phyloP scores from a whole-genome alignment of 2,888 invertebrate species.

The Pomacea canaliculata region DNA sequence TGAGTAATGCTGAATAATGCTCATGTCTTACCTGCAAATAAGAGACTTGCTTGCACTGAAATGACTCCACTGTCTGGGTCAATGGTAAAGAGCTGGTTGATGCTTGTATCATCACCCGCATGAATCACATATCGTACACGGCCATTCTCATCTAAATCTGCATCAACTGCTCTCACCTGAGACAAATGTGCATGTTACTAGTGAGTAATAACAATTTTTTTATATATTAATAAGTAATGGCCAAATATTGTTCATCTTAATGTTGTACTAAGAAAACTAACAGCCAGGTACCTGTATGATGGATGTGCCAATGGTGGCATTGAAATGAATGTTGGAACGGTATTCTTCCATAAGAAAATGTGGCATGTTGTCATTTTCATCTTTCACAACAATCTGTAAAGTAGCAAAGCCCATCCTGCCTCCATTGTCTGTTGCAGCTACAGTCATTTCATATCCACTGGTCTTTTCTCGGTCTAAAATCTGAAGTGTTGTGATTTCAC shows the following conservation, averaged over 20 bases:
- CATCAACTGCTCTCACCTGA: slow-evolving; percentile 81
- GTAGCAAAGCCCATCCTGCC: slow-evolving; percentile 62
- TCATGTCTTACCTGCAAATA: slow-evolving; percentile 32
- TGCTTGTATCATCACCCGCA: slow-evolving; percentile 75
- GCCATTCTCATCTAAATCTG: slow-evolving; percentile 82
- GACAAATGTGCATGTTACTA: neutral
- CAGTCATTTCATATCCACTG: slow-evolving; percentile 58
- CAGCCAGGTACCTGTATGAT: slow-evolving; percentile 55
- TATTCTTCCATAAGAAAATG: slow-evolving; percentile 67
- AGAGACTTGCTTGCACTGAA: slow-evolving; percentile 42
- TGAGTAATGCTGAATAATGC: too few species aligned
- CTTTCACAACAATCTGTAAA: slow-evolving; percentile 60
- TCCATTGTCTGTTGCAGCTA: slow-evolving; percentile 69
- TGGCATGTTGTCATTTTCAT: slow-evolving; percentile 69
- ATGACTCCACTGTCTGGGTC: slow-evolving; percentile 83
- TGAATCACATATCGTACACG: slow-evolving; percentile 76
- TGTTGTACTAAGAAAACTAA: too few species aligned
- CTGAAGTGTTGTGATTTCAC: slow-evolving; percentile 72
- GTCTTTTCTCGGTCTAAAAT: slow-evolving; percentile 85
- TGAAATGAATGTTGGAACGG: slow-evolving; percentile 60
- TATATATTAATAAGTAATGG: too few species aligned
- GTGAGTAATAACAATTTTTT: neutral
- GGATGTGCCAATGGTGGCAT: slow-evolving; percentile 54
- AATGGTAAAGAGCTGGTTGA: slow-evolving; percentile 80
- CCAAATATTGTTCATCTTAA: too few species aligned